These are phyloP conservation scores for Poecilus cupreus DNA, from an alignment of 2,888 invertebrate genomes.

Conservation along the genomic window DNA sequence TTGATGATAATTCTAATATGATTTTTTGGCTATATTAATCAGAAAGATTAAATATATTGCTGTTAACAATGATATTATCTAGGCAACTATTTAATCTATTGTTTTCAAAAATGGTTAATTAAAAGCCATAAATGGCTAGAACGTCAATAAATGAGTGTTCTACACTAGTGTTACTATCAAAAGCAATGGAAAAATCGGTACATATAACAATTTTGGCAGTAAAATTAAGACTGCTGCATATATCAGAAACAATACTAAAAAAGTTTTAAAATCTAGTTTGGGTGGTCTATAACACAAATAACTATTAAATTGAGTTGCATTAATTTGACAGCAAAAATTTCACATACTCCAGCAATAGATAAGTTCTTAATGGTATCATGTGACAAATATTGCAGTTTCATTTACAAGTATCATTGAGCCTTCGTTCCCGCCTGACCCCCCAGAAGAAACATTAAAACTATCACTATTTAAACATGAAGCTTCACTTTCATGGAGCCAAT, in stretches of 20 bases:
- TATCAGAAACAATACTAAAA: neutral
- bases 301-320: neutral
- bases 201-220: neutral
- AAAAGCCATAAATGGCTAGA: neutral
- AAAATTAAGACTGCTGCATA: neutral
- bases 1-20: neutral
- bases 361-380: no score
- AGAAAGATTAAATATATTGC: neutral
- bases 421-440: neutral
- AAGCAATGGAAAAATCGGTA: neutral
- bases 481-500: no score
- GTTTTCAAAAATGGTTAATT: neutral
- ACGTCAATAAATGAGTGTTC: neutral
- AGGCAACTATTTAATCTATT: constrained; percentile 6
- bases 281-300: neutral
- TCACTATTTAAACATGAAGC: no score
- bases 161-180: neutral
- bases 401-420: neutral
- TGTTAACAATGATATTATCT: constrained; percentile 14
- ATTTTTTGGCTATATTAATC: neutral
- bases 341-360: neutral
- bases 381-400: neutral
- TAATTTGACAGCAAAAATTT: neutral
- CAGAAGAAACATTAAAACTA: no score
- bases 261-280: neutral